Conservation (phyloP, 2,888 invertebrate genomes). For the Pteria penguin region DNA sequence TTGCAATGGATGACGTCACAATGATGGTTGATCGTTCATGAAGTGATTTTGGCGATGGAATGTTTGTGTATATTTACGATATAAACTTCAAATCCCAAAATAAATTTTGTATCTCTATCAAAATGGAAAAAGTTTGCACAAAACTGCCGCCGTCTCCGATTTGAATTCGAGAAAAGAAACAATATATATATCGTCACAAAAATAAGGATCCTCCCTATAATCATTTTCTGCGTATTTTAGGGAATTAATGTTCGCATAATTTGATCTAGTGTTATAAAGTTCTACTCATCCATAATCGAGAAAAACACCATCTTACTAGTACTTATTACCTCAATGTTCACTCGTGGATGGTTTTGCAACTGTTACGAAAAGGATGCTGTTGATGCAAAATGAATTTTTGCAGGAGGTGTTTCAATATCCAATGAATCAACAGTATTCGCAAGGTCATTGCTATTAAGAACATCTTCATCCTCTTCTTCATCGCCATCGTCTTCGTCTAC, state of each 20-base stretch:
- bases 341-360: no score
- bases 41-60: not conserved
- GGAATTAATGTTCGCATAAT: no score
- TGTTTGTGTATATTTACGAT: not conserved
- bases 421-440: not conserved
- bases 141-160: no score
- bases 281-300: no score
- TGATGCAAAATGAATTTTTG: not conserved
- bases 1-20: not conserved
- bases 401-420: not conserved
- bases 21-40: not conserved
- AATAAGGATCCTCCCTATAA: no score
- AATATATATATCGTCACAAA: no score
- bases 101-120: not conserved
- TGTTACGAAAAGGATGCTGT: not conserved
- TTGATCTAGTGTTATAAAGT: no score
- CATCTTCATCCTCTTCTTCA: conserved; percentile 18
- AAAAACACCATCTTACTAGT: no score
- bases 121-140: not conserved
- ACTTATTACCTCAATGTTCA: no score
- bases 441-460: not conserved
- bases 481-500: conserved; percentile 49
- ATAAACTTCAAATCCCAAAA: not conserved
- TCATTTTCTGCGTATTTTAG: no score
- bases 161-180: no score